Evolutionary conservation across 2,888 invertebrate genomes (phyloP), one percentile per base, ranked within the genome.

Genomic region (Chrysolina oricalcia): DNA sequence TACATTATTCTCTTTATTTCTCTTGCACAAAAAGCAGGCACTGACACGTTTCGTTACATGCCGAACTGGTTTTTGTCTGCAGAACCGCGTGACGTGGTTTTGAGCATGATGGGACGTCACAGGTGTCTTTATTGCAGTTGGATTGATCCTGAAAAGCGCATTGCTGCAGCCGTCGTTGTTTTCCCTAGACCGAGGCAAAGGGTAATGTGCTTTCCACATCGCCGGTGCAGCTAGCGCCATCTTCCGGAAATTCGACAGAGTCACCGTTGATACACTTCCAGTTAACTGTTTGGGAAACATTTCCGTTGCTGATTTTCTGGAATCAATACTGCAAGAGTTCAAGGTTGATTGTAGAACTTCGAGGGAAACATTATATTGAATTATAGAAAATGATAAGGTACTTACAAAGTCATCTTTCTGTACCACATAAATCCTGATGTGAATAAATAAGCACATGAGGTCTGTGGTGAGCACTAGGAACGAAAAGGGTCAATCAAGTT

Each of bases 61-160:
- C 35, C 53, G 19, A 21, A 53, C 19, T 8, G 23, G 21, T n/a
- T 15, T 63, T 63, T 48, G 23, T 43, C 35, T 68, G 67, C 48
- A 46, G 13, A 46, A 43, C 63, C 43, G n/a, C 46, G 62, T 75
- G 72, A 72, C 72, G 69, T 69, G 62, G 43, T 70, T 59, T 53
- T 59, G 62, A 56, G 69, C 75, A 71, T 72, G 70, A 43, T 53
- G 59, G 23, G 21, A 72, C 72, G 72, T 75, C 72, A 75, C 75
- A 72, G 70, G 71, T 75, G 72, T 74, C 53, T 21, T 65, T 74
- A 77, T 73, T 79, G 80, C 78, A 80, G 80, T 75, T 67, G 71
- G 74, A 77, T 78, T 79, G 80, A 80, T 80, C 78, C 67, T 72
- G 62, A 64, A 77, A 79, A 78, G 77, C 79, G 80, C 80, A 80